These are phyloP conservation scores for Hesperophylax magnus DNA, from an alignment of 1,140 invertebrate genomes.

Conservation along the genomic window DNA sequence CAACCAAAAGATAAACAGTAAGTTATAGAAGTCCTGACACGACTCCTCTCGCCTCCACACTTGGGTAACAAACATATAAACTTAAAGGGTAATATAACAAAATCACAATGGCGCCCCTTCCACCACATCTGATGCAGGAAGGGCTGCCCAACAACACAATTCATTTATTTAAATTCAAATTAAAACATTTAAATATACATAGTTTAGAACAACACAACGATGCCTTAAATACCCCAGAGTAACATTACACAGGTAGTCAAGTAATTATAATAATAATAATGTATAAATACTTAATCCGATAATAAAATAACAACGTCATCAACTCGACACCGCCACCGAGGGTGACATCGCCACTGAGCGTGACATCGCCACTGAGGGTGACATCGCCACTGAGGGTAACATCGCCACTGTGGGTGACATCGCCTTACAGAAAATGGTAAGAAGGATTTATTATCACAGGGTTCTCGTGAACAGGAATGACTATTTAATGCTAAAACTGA, in stretches of 20 bases:
- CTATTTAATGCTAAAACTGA: constrained; percentile 36
- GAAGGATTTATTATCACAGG: constrained; percentile 42
- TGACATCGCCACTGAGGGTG: not conserved
- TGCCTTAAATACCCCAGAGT: constrained; percentile 1
- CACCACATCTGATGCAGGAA: not conserved
- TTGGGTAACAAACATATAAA: constrained; percentile 2
- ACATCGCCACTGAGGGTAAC: not conserved
- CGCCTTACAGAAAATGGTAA: constrained; percentile 35
- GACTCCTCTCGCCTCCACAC: not conserved
- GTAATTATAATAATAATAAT: not conserved
- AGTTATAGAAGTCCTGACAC: not conserved
- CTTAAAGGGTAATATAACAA: not conserved
- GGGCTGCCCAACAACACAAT: not conserved
- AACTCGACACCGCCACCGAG: not conserved
- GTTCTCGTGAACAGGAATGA: constrained; percentile 44
- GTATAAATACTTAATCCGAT: constrained; percentile 14
- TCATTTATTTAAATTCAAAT: constrained; percentile 3
- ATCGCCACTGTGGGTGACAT: not conserved
- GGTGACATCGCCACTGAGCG: not conserved
- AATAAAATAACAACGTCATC: constrained; percentile 16
- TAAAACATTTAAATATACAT: constrained; percentile 9
- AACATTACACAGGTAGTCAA: too few species aligned
- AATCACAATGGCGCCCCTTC: not conserved
- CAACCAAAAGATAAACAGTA: not conserved
- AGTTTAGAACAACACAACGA: constrained; percentile 30